phyloP scores from a whole-genome alignment of 2,888 invertebrate species.

The Chrysolina haemoptera region DNA sequence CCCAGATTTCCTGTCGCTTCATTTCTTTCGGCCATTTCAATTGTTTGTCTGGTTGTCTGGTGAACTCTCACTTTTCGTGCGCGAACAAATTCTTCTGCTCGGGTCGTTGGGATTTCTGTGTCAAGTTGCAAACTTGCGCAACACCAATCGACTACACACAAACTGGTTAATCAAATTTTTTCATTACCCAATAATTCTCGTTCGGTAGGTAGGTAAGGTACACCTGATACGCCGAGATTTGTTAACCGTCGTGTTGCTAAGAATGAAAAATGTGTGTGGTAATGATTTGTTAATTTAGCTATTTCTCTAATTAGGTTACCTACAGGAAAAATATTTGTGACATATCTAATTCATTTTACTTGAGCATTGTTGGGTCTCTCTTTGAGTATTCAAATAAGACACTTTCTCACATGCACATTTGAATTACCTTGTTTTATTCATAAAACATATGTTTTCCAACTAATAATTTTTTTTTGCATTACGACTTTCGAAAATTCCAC shows the following conservation, averaged over 20 bases:
- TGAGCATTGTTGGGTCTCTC: too few species aligned
- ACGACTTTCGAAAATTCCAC: too few species aligned
- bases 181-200: neutral
- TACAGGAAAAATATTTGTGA: neutral
- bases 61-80: neutral
- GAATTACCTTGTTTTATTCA: too few species aligned
- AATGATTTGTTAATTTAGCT: neutral
- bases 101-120: conserved; percentile 4
- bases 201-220: neutral
- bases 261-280: neutral
- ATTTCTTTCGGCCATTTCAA: neutral
- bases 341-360: too few species aligned
- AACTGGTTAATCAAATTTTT: conserved; percentile 12
- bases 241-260: neutral
- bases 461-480: too few species aligned
- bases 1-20: too few species aligned
- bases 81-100: neutral
- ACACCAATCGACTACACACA: neutral
- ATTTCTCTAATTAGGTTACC: neutral
- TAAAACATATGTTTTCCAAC: too few species aligned
- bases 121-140: neutral
- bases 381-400: too few species aligned
- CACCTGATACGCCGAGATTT: conserved; percentile 4
- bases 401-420: too few species aligned
- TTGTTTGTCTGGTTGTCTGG: conserved; percentile 8